Evolutionary conservation across 2,797 vertebrate species (phyloP).

Genomic region (Muraenolepis orangiensis): DNA sequence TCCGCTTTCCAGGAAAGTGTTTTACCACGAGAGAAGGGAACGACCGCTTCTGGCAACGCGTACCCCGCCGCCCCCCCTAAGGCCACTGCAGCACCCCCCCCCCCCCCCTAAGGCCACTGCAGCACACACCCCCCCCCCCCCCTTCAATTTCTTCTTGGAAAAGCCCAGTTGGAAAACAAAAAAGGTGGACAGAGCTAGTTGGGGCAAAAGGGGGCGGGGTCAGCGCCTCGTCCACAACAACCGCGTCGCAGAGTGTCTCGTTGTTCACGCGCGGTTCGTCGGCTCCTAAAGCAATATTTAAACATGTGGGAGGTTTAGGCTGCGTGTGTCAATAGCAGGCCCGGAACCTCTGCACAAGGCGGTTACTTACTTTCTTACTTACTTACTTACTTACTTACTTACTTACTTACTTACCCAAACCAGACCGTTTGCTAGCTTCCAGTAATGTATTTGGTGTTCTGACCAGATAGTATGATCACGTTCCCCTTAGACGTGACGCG

Average conservation of each 20-base stretch:
- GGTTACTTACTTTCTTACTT: no score
- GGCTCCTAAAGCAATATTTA: no score
- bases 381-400: no score
- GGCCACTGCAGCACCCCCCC: no score
- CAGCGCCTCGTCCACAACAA: background rate
- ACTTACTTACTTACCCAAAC: no score
- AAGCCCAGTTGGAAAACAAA: background rate
- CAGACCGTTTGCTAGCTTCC: background rate
- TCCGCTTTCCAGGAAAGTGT: constrained; percentile 46
- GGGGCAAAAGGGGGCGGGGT: background rate
- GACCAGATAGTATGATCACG: background rate
- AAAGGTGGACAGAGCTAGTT: background rate
- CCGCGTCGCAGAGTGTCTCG: no score
- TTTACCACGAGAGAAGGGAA: constrained; percentile 37
- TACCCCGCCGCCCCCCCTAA: no score
- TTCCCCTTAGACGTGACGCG: background rate
- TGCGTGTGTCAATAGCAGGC: background rate
- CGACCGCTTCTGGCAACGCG: background rate
- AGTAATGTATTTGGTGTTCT: background rate
- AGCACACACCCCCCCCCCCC: background rate
- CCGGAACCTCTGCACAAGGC: no score
- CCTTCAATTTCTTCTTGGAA: constrained; percentile 1
- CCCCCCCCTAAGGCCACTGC: background rate
- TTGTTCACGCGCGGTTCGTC: no score
- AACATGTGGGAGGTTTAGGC: background rate